Conservation (phyloP, 1,140 invertebrate genomes). For the Eciton burchellii region DNA sequence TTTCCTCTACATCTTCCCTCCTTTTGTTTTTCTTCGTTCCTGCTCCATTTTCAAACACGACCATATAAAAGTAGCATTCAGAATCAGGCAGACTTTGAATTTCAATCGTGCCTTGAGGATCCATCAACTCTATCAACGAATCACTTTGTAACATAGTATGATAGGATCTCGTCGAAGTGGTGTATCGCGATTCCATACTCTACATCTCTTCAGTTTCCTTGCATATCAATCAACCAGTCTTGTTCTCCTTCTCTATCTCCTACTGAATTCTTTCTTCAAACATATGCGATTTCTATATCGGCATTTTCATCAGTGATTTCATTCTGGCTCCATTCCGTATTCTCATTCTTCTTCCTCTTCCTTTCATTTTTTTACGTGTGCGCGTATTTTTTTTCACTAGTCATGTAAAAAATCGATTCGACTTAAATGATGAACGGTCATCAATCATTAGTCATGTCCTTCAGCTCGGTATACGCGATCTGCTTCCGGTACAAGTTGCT, state of each 20-base stretch:
- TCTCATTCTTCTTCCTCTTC: not conserved
- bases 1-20: not conserved
- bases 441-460: constrained; percentile 84
- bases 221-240: constrained; percentile 8
- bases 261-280: not conserved
- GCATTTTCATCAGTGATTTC: not conserved
- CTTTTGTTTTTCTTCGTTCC: not conserved
- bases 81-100: not conserved
- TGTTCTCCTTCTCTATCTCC: not conserved
- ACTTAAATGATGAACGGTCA: constrained; percentile 66
- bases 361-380: not conserved
- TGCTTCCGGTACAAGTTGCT: constrained; percentile 79
- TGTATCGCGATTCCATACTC: not conserved
- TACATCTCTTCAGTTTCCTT: not conserved
- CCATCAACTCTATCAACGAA: not conserved
- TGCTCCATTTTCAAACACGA: not conserved
- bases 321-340: not conserved
- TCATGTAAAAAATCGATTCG: constrained; percentile 57
- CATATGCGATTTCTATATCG: not conserved
- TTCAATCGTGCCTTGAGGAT: not conserved
- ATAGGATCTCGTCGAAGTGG: not conserved
- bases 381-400: constrained; percentile 18
- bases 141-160: not conserved
- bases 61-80: constrained; percentile 8
- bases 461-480: constrained; percentile 83